Conservation (phyloP, 2,888 invertebrate genomes). For the Drosophila bunnanda region DNA sequence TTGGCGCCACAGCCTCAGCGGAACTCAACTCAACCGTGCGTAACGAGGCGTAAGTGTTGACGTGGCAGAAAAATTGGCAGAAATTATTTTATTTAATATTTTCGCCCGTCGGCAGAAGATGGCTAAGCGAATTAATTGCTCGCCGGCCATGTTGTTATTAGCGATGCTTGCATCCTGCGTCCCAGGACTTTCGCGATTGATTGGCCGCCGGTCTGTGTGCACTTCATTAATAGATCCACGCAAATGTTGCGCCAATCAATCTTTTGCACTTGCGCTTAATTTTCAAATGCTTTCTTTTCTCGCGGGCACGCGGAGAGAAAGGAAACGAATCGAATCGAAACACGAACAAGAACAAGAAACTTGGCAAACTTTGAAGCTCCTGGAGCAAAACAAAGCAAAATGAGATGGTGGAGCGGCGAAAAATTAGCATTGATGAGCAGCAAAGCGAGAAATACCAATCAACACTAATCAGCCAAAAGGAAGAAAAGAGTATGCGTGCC, state of each 20-base stretch:
- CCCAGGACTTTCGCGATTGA: slow-evolving; percentile 21
- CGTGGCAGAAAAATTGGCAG: slow-evolving; percentile 75
- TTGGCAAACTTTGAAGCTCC: slow-evolving; percentile 49
- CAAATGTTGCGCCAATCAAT: slow-evolving; percentile 70
- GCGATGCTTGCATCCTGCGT: slow-evolving; percentile 23
- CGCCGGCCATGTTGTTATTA: slow-evolving; percentile 40
- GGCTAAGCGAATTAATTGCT: slow-evolving; percentile 63
- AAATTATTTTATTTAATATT: slow-evolving; percentile 74
- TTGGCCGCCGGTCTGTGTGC: slow-evolving; percentile 42
- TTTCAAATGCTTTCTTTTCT: slow-evolving; percentile 53
- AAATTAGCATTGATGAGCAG: slow-evolving; percentile 81
- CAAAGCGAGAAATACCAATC: slow-evolving; percentile 81
- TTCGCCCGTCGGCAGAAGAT: slow-evolving; percentile 21
- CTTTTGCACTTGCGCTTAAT: slow-evolving; percentile 65
- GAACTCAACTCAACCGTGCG: slow-evolving; percentile 53
- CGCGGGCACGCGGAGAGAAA: slow-evolving; percentile 33
- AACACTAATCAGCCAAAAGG: slow-evolving; percentile 77
- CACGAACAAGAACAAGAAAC: slow-evolving; percentile 18
- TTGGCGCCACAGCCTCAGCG: slow-evolving; percentile 15
- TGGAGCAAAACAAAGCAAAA: slow-evolving; percentile 28
- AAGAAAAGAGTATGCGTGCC: slow-evolving; percentile 58
- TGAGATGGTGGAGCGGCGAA: slow-evolving; percentile 33
- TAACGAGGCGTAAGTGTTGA: slow-evolving; percentile 81
- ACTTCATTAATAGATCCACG: slow-evolving; percentile 63
- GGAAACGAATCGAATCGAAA: slow-evolving; percentile 32